Base-by-base conservation (phyloP, 1,140 invertebrate species). In the Brachionus calyciflorus region DNA sequence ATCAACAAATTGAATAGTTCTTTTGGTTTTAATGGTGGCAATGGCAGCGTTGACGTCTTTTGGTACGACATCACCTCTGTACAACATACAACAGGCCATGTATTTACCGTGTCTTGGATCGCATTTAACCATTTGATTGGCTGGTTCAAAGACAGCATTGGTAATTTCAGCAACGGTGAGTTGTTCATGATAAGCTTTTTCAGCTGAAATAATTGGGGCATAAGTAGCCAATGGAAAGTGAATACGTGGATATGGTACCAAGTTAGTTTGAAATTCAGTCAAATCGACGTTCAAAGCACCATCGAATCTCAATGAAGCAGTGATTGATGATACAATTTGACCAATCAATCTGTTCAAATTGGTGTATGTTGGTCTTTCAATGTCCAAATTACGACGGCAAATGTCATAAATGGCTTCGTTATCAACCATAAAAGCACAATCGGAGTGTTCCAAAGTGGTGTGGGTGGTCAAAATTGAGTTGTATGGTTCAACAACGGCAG, bases 331-430 rank as follows among this genome's bases (percentile, higher is more conserved):
- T 2, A 93, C 91, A 80, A 93, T 91, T 84, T 92, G 91, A 26
- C 91, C 91, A 80, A 92, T 92, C 57, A 92, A 86, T 78, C 91
- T 85, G 83, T 92, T 92, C 80, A 90, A 85, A 84, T 90, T 91
- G 81, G 87, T 88, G 87, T 92, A 92, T 3, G 90, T 91, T 9
- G 91, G 91, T 41, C 91, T 87, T 80, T 91, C 91, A 77, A 93
- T 91, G 82, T 92, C 91, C 80, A 93, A 82, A 82, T 92, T 92
- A 41, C 91, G 88, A 53, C 91, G 87, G 85, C 92, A 93, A 82
- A 93, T 93, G 81, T 93, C 91, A 79, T 93, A 93, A 81, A 93
- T 93, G 77, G 91, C 91, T 82, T 92, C 91, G 33, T 89, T 92
- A 84, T 92, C 91, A 14, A 92, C 79, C 90, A 92, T 79, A 76